phyloP scores from a whole-genome alignment of 2,888 invertebrate species.

The Megamerina dolium region DNA sequence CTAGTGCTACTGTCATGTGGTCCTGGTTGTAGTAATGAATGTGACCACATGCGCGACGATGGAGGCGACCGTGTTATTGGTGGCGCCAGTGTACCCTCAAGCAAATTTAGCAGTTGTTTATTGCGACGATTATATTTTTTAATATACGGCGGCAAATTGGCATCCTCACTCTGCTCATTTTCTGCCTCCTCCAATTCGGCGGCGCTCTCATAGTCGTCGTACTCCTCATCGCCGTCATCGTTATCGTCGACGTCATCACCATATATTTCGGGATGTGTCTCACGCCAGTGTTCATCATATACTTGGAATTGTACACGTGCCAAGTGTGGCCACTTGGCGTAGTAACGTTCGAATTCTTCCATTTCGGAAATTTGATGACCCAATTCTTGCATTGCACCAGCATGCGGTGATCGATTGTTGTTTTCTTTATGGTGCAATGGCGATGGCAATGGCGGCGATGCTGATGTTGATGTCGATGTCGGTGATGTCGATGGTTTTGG shows the following conservation, averaged over 20 bases:
- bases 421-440: slow-evolving; percentile 12
- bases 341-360: slow-evolving; percentile 41
- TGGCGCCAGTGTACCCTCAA: slow-evolving; percentile 44
- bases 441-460: slow-evolving; percentile 17
- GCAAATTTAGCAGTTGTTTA: slow-evolving; percentile 43
- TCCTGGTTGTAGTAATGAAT: slow-evolving; percentile 33
- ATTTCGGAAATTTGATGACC: slow-evolving; percentile 42
- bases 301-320: slow-evolving; percentile 42
- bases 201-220: slow-evolving; percentile 32
- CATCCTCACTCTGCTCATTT: slow-evolving; percentile 30
- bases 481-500: neutral
- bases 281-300: slow-evolving; percentile 38
- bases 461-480: slow-evolving; percentile 9
- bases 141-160: slow-evolving; percentile 45
- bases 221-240: slow-evolving; percentile 22
- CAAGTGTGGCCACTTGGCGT: slow-evolving; percentile 47
- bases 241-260: slow-evolving; percentile 12
- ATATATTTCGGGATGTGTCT: slow-evolving; percentile 31
- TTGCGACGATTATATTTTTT: slow-evolving; percentile 47
- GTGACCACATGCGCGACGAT: slow-evolving; percentile 24
- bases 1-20: slow-evolving; percentile 26
- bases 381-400: slow-evolving; percentile 24
- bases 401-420: too few species aligned
- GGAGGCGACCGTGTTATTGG: slow-evolving; percentile 26
- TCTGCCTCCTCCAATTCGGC: slow-evolving; percentile 33